Conservation (phyloP, 2,797 vertebrate genomes). For the Petrocephalus sullivani region DNA sequence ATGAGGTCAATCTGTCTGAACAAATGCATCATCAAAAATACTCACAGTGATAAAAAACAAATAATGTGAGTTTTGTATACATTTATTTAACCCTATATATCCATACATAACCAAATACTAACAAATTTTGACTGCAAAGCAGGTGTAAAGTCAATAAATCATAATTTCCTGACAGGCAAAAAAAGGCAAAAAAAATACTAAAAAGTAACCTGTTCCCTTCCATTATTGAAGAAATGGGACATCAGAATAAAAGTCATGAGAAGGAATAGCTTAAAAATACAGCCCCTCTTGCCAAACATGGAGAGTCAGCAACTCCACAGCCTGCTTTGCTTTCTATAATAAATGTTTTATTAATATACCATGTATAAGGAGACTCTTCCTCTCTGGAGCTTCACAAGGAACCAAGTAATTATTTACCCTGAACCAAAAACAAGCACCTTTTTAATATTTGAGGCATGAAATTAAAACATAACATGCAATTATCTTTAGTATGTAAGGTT, state of each 20-base stretch:
- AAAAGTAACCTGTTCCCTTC: neutral
- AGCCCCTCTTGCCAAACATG: neutral
- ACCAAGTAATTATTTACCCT: neutral
- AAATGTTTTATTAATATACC: neutral
- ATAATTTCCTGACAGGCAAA: neutral
- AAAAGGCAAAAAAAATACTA: neutral
- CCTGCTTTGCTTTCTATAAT: neutral
- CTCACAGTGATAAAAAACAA: neutral
- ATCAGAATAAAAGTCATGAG: neutral
- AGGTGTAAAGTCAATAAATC: neutral
- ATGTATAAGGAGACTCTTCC: neutral
- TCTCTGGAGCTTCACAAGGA: neutral
- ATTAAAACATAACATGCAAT: neutral
- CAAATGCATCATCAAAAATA: neutral
- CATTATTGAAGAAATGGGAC: neutral
- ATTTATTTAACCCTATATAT: neutral
- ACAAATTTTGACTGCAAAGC: neutral
- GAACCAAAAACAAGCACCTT: neutral
- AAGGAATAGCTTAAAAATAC: neutral
- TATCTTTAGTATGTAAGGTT: neutral
- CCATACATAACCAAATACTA: neutral
- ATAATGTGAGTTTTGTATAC: neutral
- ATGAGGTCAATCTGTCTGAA: neutral
- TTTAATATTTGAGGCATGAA: neutral
- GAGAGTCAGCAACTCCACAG: neutral